Conservation (phyloP, 2,113 vertebrate species). For the Arvicanthis niloticus region DNA sequence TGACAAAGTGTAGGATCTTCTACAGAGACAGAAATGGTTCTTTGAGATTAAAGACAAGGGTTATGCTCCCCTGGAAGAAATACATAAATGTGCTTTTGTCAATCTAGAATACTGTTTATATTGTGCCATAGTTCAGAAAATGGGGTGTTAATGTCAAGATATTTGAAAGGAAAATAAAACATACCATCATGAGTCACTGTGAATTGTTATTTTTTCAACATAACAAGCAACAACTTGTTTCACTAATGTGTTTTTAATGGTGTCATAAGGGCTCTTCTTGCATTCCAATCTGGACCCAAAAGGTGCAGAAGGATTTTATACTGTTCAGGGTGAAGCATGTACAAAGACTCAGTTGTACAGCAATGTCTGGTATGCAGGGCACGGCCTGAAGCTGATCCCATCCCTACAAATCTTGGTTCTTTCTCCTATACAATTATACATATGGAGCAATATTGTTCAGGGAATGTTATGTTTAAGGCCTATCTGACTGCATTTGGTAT, state of each 20-base stretch:
- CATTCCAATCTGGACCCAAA: constrained; percentile 36
- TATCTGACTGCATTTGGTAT: background rate
- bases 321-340: background rate
- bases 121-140: background rate
- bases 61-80: background rate
- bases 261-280: background rate
- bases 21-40: background rate
- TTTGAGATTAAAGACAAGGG: background rate
- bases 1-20: background rate
- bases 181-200: constrained; percentile 17
- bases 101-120: background rate
- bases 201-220: constrained; percentile 36
- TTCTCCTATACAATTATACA: background rate
- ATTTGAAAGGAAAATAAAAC: constrained; percentile 31
- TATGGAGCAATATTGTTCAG: background rate
- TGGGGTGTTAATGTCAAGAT: constrained; percentile 28
- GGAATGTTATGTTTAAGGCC: background rate
- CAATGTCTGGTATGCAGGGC: constrained; percentile 50
- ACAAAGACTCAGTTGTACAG: constrained; percentile 4
- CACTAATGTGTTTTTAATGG: constrained; percentile 32
- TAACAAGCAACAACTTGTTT: constrained; percentile 67
- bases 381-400: background rate
- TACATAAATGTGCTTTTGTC: background rate
- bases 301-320: constrained; percentile 18
- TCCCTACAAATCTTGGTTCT: background rate